These are phyloP conservation scores for Serranus cabrilla DNA, from an alignment of 2,797 vertebrate genomes.

Conservation along the genomic window DNA sequence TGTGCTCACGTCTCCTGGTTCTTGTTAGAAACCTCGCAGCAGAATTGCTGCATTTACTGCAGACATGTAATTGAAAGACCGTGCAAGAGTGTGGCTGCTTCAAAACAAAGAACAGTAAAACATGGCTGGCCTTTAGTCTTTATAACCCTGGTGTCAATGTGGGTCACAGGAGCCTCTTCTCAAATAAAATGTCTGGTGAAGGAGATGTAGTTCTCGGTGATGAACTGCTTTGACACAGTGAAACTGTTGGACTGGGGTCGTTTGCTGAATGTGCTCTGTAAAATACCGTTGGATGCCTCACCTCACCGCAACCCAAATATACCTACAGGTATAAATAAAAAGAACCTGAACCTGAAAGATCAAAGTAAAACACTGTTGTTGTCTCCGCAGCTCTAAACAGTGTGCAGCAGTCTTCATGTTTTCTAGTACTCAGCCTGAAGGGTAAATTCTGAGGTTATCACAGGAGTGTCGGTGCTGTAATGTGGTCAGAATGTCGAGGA, in stretches of 20 bases:
- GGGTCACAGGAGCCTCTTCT: not conserved
- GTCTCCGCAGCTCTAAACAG: not conserved
- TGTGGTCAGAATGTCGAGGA: not conserved
- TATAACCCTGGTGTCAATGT: not conserved
- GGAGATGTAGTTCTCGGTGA: constrained; percentile 3
- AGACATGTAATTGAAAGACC: constrained; percentile 16
- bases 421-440: constrained; percentile 3
- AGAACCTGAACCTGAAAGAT: not conserved
- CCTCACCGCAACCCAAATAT: too few relatives aligned
- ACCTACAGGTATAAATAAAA: too few relatives aligned
- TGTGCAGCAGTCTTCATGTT: not conserved
- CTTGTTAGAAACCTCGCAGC: constrained; percentile 17
- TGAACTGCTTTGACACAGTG: constrained; percentile 3
- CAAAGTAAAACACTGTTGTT: constrained; percentile 11
- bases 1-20: constrained; percentile 13
- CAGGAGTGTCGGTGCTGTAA: not conserved
- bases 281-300: too few relatives aligned
- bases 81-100: not conserved
- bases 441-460: not conserved
- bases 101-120: constrained; percentile 18
- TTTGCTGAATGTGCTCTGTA: not conserved
- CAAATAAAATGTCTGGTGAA: constrained; percentile 8
- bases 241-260: not conserved
- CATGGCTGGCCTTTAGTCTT: constrained; percentile 6
- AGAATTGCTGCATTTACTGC: constrained; percentile 21